Evolutionary conservation across 2,888 invertebrate species (phyloP).

Genomic region (Xestia c-nigrum): DNA sequence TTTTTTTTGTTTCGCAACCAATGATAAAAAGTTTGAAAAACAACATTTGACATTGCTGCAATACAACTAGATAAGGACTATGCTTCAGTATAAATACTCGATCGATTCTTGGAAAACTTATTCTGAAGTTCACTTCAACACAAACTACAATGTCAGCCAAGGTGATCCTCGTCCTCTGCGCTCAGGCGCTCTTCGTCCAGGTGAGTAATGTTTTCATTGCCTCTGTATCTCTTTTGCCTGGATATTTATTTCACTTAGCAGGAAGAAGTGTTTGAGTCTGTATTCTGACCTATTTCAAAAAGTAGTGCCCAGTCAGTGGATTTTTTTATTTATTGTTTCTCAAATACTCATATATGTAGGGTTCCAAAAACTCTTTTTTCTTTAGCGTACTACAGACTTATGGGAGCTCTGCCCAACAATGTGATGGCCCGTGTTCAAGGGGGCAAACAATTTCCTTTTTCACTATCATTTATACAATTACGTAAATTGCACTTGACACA

Average conservation of each 20-base stretch:
- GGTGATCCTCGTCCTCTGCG: slow-evolving; percentile 36
- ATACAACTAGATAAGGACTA: not conserved
- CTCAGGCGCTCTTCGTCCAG: slow-evolving; percentile 42
- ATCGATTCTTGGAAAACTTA: not conserved
- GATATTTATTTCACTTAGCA: not conserved
- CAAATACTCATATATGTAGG: not conserved
- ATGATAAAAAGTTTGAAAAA: not conserved
- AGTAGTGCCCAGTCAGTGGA: not conserved
- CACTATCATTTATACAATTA: not conserved
- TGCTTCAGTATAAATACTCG: not conserved
- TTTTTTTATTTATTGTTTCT: not conserved
- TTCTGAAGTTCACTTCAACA: slow-evolving; percentile 1
- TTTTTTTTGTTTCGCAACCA: not conserved
- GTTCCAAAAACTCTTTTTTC: not conserved
- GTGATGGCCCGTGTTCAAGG: not conserved
- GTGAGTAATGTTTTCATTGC: slow-evolving; percentile 23
- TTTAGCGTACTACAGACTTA: too few relatives aligned
- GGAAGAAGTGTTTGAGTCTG: not conserved
- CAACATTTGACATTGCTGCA: not conserved
- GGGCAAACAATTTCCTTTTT: not conserved
- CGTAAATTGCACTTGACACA: not conserved
- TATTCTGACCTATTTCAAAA: not conserved
- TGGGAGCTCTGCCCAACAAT: not conserved
- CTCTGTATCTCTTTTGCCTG: not conserved
- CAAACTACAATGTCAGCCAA: slow-evolving; percentile 35